A percentile compares a stretch with the other conserved stretches of the same genome.
Conservation (phyloP, 2,797 vertebrate genomes). For the Rhinogobio ventralis region DNA sequence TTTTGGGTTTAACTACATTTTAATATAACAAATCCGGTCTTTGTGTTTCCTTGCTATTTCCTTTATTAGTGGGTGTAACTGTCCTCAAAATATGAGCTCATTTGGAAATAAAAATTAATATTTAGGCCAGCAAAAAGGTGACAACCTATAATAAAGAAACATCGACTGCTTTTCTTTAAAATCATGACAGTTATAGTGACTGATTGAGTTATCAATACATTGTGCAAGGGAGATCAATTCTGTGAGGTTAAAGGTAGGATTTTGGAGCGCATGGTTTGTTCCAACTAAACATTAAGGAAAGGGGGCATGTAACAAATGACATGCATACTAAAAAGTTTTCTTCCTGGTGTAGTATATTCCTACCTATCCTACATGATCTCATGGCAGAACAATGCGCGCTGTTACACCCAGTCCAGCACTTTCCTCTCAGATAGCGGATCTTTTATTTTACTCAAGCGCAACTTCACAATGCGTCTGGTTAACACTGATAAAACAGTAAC, state of each 20-base stretch:
- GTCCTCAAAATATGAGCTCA: not conserved
- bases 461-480: slow-evolving; percentile 45
- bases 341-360: slow-evolving; percentile 12
- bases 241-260: slow-evolving; percentile 21
- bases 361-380: slow-evolving; percentile 38
- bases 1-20: not conserved
- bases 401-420: slow-evolving; percentile 34
- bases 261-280: not conserved
- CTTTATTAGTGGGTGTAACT: not conserved
- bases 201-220: slow-evolving; percentile 32
- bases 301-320: not conserved
- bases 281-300: not conserved
- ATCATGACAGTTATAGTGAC: slow-evolving; percentile 40
- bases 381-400: slow-evolving; percentile 38
- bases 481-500: not conserved
- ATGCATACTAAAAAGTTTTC: not conserved
- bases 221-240: slow-evolving; percentile 17
- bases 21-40: not conserved
- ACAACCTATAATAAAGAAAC: not conserved
- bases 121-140: not conserved
- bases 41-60: not conserved
- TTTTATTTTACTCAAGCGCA: slow-evolving; percentile 34
- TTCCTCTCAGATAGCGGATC: slow-evolving; percentile 48
- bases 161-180: not conserved
- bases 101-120: not conserved